These are phyloP conservation scores for Harmothoe impar DNA, from an alignment of 2,888 invertebrate species.

Conservation along the genomic window DNA sequence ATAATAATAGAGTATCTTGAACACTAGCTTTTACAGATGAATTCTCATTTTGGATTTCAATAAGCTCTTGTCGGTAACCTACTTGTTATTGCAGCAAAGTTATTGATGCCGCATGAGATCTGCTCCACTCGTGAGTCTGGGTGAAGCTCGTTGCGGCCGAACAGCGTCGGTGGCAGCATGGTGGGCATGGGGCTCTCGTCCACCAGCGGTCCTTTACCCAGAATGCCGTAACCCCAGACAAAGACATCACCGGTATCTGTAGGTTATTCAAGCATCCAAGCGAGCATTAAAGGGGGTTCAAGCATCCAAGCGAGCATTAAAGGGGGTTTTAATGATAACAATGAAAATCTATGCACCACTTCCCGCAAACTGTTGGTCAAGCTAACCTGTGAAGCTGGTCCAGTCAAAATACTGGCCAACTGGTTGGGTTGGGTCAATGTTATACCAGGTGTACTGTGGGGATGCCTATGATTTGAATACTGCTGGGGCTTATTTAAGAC, in stretches of 20 bases:
- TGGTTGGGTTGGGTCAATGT: too few species aligned
- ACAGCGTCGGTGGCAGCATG: constrained; percentile 90
- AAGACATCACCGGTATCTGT: constrained; percentile 93
- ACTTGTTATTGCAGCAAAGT: constrained; percentile 92
- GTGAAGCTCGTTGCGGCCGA: constrained; percentile 93
- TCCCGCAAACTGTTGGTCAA: too few species aligned
- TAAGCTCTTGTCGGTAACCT: constrained; percentile 64
- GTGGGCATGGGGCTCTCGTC: constrained; percentile 88
- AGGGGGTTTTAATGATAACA: too few species aligned
- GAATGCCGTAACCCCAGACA: constrained; percentile 96
- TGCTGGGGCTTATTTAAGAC: too few species aligned
- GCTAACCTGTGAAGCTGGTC: too few species aligned
- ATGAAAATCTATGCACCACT: too few species aligned
- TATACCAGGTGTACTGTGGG: too few species aligned
- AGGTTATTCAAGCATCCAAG: constrained; percentile 68
- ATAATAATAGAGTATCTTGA: too few species aligned
- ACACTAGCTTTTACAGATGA: too few species aligned
- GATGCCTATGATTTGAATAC: too few species aligned
- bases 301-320: neutral
- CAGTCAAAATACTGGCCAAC: too few species aligned
- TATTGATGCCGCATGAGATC: constrained; percentile 84
- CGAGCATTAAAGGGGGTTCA: neutral
- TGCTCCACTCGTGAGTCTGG: constrained; percentile 86
- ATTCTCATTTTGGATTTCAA: too few species aligned
- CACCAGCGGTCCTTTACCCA: constrained; percentile 93